Evolutionary conservation across 2,888 invertebrate genomes (phyloP).

Genomic region (Synanthedon vespiformis): DNA sequence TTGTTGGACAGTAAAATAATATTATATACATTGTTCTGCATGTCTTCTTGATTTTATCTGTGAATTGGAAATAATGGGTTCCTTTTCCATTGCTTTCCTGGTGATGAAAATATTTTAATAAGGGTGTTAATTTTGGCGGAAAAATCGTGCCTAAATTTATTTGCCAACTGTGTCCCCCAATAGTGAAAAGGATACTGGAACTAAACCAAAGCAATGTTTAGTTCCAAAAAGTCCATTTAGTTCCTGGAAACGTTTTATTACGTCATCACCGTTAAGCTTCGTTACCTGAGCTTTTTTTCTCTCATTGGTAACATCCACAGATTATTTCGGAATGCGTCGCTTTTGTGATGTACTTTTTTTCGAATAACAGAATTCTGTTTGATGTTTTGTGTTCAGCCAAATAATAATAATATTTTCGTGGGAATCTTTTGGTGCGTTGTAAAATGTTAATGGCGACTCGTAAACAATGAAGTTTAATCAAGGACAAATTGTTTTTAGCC

Average conservation of each 20-base stretch:
- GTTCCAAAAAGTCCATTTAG: not conserved
- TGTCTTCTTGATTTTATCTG: no score
- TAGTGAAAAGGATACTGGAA: no score
- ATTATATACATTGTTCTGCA: no score
- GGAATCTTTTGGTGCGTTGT: not conserved
- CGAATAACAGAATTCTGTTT: slow-evolving; percentile 2
- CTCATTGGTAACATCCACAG: slow-evolving; percentile 24
- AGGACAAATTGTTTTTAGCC: not conserved
- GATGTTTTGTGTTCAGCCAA: not conserved
- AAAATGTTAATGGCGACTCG: not conserved
- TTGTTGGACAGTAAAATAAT: no score
- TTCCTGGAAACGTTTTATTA: not conserved
- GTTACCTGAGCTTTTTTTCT: slow-evolving; percentile 15
- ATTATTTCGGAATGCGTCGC: slow-evolving; percentile 30
- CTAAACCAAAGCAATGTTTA: not conserved
- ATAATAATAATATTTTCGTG: not conserved
- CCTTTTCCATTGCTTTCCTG: no score
- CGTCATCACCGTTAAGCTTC: slow-evolving; percentile 10
- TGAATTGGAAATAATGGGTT: no score
- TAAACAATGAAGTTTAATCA: not conserved
- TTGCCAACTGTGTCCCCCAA: no score
- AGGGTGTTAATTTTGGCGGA: no score
- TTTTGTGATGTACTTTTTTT: slow-evolving; percentile 13
- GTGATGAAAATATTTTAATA: no score
- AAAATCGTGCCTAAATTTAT: no score